Evolutionary conservation across 2,797 vertebrate species (phyloP).

Genomic region (Leptoclinus maculatus): DNA sequence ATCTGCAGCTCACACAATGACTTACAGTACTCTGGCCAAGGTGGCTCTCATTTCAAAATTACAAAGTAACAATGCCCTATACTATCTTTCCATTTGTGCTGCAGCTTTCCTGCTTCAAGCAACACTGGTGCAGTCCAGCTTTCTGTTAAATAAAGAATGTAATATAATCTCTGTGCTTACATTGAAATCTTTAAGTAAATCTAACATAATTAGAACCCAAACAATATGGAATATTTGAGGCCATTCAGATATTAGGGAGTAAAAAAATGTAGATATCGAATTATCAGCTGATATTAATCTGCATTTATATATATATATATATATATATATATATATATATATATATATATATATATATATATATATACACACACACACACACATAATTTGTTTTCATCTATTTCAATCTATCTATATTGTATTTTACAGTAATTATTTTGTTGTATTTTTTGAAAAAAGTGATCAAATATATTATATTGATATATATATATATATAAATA

Average conservation of each 20-base stretch:
- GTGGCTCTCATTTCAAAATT: constrained; percentile 62
- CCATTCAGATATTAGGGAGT: background rate
- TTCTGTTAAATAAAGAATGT: constrained; percentile 21
- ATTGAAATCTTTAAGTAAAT: background rate
- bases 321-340: too few relatives aligned
- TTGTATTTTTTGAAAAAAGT: too few relatives aligned
- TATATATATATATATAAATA: too few relatives aligned
- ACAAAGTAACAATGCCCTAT: constrained; percentile 41
- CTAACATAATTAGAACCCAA: background rate
- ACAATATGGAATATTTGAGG: too few relatives aligned
- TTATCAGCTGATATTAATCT: too few relatives aligned
- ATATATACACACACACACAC: too few relatives aligned
- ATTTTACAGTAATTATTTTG: too few relatives aligned
- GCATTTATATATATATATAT: too few relatives aligned
- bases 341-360: too few relatives aligned
- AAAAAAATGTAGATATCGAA: background rate
- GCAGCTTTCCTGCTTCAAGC: constrained; percentile 23
- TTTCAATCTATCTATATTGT: too few relatives aligned
- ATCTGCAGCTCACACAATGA: constrained; percentile 57
- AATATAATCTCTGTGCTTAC: background rate
- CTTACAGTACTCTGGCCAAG: constrained; percentile 50
- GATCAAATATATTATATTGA: too few relatives aligned
- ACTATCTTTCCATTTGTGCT: constrained; percentile 24
- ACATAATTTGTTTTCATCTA: too few relatives aligned
- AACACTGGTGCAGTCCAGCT: constrained; percentile 16